A percentile compares a stretch with the other conserved stretches of the same genome.
phyloP scores from a whole-genome alignment of 2,888 invertebrate genomes.

The Philhelius pedissequus region DNA sequence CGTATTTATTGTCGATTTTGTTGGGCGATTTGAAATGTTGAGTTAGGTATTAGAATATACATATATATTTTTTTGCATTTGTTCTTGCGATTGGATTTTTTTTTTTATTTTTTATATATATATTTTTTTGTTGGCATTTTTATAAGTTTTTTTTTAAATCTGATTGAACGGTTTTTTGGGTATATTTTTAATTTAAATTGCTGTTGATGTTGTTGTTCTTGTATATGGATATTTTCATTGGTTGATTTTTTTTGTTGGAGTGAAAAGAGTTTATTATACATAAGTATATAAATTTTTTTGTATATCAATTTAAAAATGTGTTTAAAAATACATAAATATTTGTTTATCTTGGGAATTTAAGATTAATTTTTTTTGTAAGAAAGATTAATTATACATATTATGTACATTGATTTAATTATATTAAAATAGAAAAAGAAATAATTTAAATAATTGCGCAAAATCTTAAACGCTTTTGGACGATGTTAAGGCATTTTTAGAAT shows the following conservation, averaged over 20 bases:
- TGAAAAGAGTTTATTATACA: constrained; percentile 66
- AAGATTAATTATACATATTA: constrained; percentile 32
- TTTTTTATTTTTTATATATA: constrained; percentile 19
- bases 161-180: constrained; percentile 53
- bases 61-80: constrained; percentile 34
- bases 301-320: constrained; percentile 27
- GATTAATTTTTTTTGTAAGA: constrained; percentile 1
- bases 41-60: constrained; percentile 54
- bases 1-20: constrained; percentile 62
- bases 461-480: too few relatives aligned
- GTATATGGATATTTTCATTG: constrained; percentile 65
- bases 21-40: constrained; percentile 66
- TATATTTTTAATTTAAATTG: constrained; percentile 53
- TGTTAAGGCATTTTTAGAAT: too few relatives aligned
- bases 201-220: constrained; percentile 68
- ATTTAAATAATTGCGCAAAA: background rate
- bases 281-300: constrained; percentile 48
- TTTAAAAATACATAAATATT: constrained; percentile 37
- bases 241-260: constrained; percentile 67
- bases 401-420: constrained; percentile 34
- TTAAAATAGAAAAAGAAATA: constrained; percentile 9
- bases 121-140: constrained; percentile 49
- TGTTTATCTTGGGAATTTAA: constrained; percentile 22
- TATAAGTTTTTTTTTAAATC: constrained; percentile 29
- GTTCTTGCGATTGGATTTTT: constrained; percentile 41